phyloP scores from a whole-genome alignment of 1,140 invertebrate species.

The Diachasmimorpha longicaudata region DNA sequence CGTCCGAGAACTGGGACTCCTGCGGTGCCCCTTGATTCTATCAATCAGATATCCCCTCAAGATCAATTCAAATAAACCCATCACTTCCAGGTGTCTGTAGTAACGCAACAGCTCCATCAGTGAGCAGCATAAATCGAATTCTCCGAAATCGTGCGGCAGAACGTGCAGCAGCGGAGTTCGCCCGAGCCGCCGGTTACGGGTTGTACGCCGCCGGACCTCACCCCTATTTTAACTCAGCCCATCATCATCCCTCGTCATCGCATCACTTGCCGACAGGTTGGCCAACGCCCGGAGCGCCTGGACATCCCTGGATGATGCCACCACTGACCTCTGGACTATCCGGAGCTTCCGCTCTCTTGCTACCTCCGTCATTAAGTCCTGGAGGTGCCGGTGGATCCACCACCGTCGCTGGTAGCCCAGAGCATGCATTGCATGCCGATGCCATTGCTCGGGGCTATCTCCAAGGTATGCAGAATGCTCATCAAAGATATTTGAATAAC shows the following conservation, averaged over 20 bases:
- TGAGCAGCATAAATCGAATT: slow-evolving; percentile 92
- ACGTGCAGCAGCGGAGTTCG: slow-evolving; percentile 91
- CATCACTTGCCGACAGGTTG: slow-evolving; percentile 62
- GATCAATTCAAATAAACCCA: not conserved
- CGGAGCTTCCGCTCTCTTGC: slow-evolving; percentile 56
- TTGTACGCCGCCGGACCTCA: slow-evolving; percentile 74
- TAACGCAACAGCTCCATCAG: slow-evolving; percentile 87
- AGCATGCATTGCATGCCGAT: slow-evolving; percentile 61
- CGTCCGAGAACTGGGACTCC: no score
- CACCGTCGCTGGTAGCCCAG: slow-evolving; percentile 58
- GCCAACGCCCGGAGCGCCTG: slow-evolving; percentile 52
- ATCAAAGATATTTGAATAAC: not conserved
- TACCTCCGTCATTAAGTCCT: slow-evolving; percentile 64
- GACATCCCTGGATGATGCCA: slow-evolving; percentile 61
- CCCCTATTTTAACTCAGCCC: slow-evolving; percentile 66
- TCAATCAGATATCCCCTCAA: not conserved
- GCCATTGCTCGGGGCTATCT: slow-evolving; percentile 67
- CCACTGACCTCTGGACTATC: slow-evolving; percentile 57
- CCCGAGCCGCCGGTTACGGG: slow-evolving; percentile 87
- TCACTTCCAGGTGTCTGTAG: slow-evolving; percentile 79
- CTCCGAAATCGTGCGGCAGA: slow-evolving; percentile 89
- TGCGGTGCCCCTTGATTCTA: no score
- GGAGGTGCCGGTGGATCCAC: slow-evolving; percentile 61
- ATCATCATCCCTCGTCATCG: slow-evolving; percentile 49
- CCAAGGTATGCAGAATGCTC: slow-evolving; percentile 46